Percentiles rank a stretch among this genome's conserved stretches.
These are phyloP conservation scores for Madoqua kirkii DNA, from an alignment of 2,113 vertebrate genomes.

Conservation along the genomic window DNA sequence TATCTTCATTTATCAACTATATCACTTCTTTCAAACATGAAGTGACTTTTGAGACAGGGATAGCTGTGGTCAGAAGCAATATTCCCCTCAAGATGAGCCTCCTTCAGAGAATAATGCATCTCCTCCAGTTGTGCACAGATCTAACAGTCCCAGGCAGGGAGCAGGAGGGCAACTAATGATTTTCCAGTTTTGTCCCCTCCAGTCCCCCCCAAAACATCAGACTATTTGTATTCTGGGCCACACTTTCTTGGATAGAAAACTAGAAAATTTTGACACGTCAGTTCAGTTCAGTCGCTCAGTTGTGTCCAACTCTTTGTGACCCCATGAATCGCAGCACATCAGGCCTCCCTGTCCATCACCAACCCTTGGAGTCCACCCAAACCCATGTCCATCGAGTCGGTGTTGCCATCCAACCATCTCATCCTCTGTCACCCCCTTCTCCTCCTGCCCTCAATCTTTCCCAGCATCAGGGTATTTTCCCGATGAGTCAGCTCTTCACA, in stretches of 20 bases:
- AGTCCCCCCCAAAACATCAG: rapidly evolving
- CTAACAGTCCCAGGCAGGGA: slow-evolving; percentile 69
- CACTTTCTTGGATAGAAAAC: slow-evolving; percentile 58
- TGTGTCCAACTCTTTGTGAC: no score
- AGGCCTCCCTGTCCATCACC: no score
- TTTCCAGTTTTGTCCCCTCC: slow-evolving; percentile 67
- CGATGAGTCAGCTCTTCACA: no score
- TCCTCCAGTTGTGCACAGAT: slow-evolving; percentile 66
- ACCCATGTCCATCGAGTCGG: no score
- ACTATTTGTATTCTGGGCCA: slow-evolving; percentile 70
- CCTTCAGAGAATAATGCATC: slow-evolving; percentile 72
- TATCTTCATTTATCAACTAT: not conserved
- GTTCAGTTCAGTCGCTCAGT: no score
- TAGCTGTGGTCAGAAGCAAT: slow-evolving; percentile 76
- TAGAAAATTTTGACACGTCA: slow-evolving; percentile 50
- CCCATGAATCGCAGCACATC: no score
- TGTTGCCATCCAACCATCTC: no score
- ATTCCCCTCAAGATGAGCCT: slow-evolving; percentile 72
- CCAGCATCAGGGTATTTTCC: no score
- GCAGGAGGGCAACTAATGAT: slow-evolving; percentile 68
- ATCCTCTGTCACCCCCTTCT: no score
- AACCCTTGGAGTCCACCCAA: no score
- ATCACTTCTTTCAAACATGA: slow-evolving; percentile 74
- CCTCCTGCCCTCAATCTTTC: no score
- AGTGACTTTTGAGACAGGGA: slow-evolving; percentile 76